Conservation (phyloP, 1,140 invertebrate species). For the Listronotus bonariensis region DNA sequence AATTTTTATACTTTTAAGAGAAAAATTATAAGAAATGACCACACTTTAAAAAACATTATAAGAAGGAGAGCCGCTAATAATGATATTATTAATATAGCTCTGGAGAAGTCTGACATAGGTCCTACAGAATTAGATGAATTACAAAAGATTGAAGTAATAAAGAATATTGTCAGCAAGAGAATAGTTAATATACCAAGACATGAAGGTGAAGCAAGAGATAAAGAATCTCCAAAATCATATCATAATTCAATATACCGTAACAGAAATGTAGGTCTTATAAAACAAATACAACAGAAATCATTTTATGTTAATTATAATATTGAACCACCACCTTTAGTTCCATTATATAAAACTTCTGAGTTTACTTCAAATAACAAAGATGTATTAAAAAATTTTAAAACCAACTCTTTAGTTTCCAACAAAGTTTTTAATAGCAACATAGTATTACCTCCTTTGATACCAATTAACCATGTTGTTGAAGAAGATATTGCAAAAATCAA, state of each 20-base stretch:
- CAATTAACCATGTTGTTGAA: constrained; percentile 37
- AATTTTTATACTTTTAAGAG: constrained; percentile 44
- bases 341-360: constrained; percentile 18
- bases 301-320: constrained; percentile 14
- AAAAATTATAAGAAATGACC: constrained; percentile 36
- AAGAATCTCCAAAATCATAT: no score
- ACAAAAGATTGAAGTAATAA: no score
- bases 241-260: neutral
- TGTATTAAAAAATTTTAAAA: no score
- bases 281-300: neutral
- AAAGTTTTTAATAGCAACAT: no score
- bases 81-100: neutral
- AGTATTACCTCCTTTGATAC: constrained; percentile 40
- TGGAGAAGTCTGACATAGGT: neutral
- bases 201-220: no score
- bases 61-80: neutral
- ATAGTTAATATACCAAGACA: no score
- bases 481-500: no score
- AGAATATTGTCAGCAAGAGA: no score
- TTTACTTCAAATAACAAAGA: constrained; percentile 23
- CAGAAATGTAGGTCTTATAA: neutral
- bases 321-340: constrained; percentile 46
- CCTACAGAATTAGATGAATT: no score
- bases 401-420: no score
- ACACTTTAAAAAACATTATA: neutral